Base-by-base conservation (phyloP, 53 echinoderm and acorn worm species). In the Echinarachnius parma region DNA sequence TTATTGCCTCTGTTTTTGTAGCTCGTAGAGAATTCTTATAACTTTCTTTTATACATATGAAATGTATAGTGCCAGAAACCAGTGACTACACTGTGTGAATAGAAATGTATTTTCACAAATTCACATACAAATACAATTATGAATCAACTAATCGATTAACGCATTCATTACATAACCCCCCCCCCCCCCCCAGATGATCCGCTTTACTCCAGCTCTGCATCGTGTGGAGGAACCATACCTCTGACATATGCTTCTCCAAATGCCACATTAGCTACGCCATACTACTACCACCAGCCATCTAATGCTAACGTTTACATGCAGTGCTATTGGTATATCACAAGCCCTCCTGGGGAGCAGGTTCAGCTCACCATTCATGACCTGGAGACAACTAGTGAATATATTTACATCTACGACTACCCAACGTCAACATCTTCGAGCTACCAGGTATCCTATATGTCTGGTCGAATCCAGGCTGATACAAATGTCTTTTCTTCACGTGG, bases 271-370 rank as follows among this genome's bases (percentile, higher is more conserved):
- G 35, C 62, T 11, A 36, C 62, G 9, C 62, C 62, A 3, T n/a
- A n/a, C n/a, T 62, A 34, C 62, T 62, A 62, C 62, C 39, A 62
- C 31, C 62, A 62, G 23, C 20, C 16, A 3, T 62, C 62, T 62
- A 21, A 22, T n/a, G 29, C 21, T 9, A 23, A 11, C 39, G 53
- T 52, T 34, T 0, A 22, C 53, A 52, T 69, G 53, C 21, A 52
- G 11, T 49, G 50, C 14, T 53, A 13, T 2, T 69, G 69, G 69
- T 69, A 69, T 11, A 53, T 69, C 18, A 53, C 50, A 21, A 33
- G 69, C 5, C 69, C 69, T 21, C 28, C 69, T n/a, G 69, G 69
- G 15, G 31, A 65, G 10, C 46, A 65, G 45, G 65, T 65, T 15
- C 65, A 46, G 14, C 9, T 65, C 9, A 65, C 65, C 14, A 42